Evolutionary conservation across 1,140 invertebrate genomes (phyloP).

Genomic region (Rhyzopertha dominica): DNA sequence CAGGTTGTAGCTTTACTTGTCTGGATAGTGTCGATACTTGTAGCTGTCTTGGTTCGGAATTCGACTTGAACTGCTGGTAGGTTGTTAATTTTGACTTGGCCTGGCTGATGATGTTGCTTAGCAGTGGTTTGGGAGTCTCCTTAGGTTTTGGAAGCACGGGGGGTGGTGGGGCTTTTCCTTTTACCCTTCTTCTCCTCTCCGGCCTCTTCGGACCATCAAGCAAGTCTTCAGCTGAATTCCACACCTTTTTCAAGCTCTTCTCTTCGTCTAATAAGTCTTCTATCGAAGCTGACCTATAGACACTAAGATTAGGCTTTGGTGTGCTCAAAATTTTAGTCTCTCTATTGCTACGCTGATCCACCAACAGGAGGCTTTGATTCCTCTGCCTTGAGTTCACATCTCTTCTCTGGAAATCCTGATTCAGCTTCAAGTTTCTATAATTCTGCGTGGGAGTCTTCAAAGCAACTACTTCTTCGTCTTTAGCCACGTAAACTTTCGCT

Average conservation of each 20-base stretch:
- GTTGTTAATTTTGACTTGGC: too few species aligned
- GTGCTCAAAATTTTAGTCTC: neutral
- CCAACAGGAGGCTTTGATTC: constrained; percentile 24
- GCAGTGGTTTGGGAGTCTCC: too few species aligned
- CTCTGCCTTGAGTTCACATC: constrained; percentile 24
- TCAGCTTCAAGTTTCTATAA: constrained; percentile 5
- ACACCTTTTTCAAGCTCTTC: constrained; percentile 32
- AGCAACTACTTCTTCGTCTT: constrained; percentile 2
- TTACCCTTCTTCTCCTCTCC: constrained; percentile 33
- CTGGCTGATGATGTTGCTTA: too few species aligned
- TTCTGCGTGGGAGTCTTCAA: constrained; percentile 6
- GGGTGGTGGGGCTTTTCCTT: constrained; percentile 33
- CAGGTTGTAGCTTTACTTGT: constrained; percentile 7
- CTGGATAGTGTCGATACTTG: constrained; percentile 15
- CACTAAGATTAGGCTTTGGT: constrained; percentile 4
- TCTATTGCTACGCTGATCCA: neutral
- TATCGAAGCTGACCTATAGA: constrained; percentile 25
- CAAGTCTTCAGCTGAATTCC: constrained; percentile 40
- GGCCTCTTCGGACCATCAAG: constrained; percentile 34
- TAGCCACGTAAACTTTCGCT: constrained; percentile 4
- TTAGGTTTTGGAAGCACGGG: constrained; percentile 14
- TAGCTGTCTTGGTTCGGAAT: constrained; percentile 14
- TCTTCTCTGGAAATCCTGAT: too few species aligned
- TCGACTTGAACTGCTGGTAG: constrained; percentile 13
- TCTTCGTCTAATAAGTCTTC: constrained; percentile 28